These are phyloP conservation scores for Idaea aversata DNA, from an alignment of 2,888 invertebrate species.

Conservation along the genomic window DNA sequence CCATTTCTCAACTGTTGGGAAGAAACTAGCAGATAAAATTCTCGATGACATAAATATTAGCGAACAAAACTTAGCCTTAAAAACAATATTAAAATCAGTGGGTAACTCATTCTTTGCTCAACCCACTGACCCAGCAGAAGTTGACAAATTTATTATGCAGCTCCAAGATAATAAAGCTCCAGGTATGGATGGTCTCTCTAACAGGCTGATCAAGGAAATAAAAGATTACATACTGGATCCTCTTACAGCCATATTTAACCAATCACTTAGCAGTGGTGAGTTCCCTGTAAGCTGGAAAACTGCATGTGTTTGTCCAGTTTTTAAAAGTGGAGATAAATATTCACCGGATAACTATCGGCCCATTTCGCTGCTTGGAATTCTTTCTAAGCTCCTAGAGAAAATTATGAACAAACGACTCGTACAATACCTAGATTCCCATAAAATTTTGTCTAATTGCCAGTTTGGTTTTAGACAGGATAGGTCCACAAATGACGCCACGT, in stretches of 20 bases:
- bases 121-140: background rate
- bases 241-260: background rate
- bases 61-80: background rate
- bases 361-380: background rate
- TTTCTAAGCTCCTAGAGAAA: background rate
- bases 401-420: background rate
- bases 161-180: background rate
- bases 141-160: background rate
- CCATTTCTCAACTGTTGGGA: background rate
- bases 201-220: background rate
- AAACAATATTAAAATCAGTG: background rate
- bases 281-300: background rate
- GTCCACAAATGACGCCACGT: background rate
- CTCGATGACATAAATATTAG: background rate
- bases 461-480: background rate
- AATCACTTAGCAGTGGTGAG: background rate
- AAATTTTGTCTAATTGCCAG: background rate
- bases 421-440: background rate
- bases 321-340: background rate
- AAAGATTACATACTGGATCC: background rate
- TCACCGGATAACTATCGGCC: background rate
- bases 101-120: background rate
- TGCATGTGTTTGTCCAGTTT: background rate
- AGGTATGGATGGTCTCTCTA: background rate
- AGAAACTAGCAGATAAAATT: background rate